Base-by-base conservation (phyloP, 2,113 vertebrate genomes). In the cat (Felis catus) region DNA sequence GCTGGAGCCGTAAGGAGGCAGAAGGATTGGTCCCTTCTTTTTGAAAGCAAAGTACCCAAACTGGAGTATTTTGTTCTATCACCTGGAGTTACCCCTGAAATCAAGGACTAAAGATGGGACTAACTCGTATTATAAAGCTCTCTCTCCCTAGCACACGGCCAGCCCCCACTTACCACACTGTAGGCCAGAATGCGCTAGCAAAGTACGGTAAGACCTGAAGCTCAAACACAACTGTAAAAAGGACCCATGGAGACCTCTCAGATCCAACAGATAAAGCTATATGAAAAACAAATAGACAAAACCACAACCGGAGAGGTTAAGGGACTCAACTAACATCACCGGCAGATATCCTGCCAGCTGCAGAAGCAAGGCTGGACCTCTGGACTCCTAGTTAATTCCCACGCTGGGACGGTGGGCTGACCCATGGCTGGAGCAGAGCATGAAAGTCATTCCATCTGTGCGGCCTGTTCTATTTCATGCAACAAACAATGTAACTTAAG, bases 1-100 rank as follows among this genome's bases (percentile, higher is more conserved):
- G 16, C 0, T 25, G 23, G 36, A 63, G 21, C 33, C 41, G 1
- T 0, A 3, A 66, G 74, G 14, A 53, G 1, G 55, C 23, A 66
- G 45, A 45, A 48, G 21, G 0, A 2, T 0, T 41, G 23, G 33
- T 8, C 68, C 78, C 33, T 41, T 33, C 31, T 78, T 58, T 71
- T 61, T 41, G 61, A 81, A 89, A 74, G 27, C 25, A 45, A 71
- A 23, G 12, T 53, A 23, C 19, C 66, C 76, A 39, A 66, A 71
- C 41, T 9, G 53, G 45, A 79, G 19, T 31, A 29, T 29, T 90
- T 16, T 55, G 6, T n/a, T 65, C 68, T 36, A 36, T 23, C n/a
- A 79, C 39, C 29, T 15, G 48, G 58, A 90, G 79, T 29, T 13
- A 82, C 12, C 23, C 23, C 21, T 41, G 41, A 76, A 31, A 71